Percentiles rank a stretch among this genome's conserved stretches.
phyloP scores from a whole-genome alignment of 2,797 vertebrate genomes.

The Aplochiton taeniatus region DNA sequence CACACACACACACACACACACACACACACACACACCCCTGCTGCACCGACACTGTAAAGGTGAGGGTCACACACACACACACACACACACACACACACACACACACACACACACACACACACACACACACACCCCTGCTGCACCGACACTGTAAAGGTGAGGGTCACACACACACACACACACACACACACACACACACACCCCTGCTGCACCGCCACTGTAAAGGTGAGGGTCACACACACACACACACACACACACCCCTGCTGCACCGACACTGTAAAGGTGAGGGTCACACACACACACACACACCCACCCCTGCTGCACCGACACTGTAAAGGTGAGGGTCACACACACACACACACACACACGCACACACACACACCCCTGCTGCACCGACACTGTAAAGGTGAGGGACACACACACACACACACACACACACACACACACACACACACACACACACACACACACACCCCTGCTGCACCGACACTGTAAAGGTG shows the following conservation, averaged over 20 bases:
- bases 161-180: not conserved
- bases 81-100: too few relatives aligned
- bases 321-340: slow-evolving; percentile 91
- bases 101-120: too few relatives aligned
- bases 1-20: not conserved
- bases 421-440: not conserved
- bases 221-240: too few relatives aligned
- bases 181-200: not conserved
- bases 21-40: not conserved
- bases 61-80: too few relatives aligned
- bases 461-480: not conserved
- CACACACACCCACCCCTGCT: slow-evolving; percentile 63
- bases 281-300: not conserved
- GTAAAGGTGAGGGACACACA: slow-evolving; percentile 69
- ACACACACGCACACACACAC: not conserved
- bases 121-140: not conserved
- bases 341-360: not conserved
- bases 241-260: not conserved
- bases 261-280: slow-evolving; percentile 98
- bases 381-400: slow-evolving; percentile 96
- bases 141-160: too few relatives aligned
- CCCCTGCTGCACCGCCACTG: too few relatives aligned
- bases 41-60: too few relatives aligned
- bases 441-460: too few relatives aligned
- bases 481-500: too few relatives aligned